Conservation (phyloP, 2,113 vertebrate species). For the Gambusia holbrooki region DNA sequence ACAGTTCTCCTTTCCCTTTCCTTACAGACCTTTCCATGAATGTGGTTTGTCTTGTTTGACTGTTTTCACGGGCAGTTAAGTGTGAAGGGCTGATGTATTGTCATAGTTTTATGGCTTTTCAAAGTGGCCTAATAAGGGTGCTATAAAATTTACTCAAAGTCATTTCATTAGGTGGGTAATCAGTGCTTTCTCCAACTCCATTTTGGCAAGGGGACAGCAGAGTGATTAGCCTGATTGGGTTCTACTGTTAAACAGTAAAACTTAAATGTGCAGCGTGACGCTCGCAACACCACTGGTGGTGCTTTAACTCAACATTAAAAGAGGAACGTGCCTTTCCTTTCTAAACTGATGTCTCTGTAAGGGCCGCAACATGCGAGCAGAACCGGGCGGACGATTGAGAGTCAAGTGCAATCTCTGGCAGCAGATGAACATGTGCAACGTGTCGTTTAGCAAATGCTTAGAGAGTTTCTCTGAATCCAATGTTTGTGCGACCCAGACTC, state of each 20-base stretch:
- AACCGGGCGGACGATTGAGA: not conserved
- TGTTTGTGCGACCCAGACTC: not conserved
- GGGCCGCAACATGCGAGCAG: not conserved
- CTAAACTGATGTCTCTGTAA: not conserved
- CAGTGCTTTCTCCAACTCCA: not conserved
- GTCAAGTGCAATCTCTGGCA: not conserved
- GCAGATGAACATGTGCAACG: not conserved
- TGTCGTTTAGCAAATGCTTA: not conserved
- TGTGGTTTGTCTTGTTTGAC: not conserved
- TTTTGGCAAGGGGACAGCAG: not conserved
- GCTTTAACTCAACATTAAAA: not conserved
- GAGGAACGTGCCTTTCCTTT: not conserved
- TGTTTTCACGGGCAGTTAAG: not conserved
- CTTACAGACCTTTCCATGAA: not conserved
- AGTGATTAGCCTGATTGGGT: not conserved
- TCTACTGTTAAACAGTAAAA: slow-evolving; percentile 6
- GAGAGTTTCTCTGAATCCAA: not conserved
- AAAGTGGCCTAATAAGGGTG: not conserved
- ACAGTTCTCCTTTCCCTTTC: not conserved
- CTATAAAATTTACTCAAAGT: slow-evolving; percentile 1
- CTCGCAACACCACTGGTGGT: not conserved
- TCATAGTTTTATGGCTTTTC: slow-evolving; percentile 10
- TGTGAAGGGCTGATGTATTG: no score
- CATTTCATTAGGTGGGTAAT: not conserved
- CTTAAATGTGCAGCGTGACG: not conserved